Base-by-base conservation (phyloP, 2,797 vertebrate genomes). In the Pipistrellus nathusii region DNA sequence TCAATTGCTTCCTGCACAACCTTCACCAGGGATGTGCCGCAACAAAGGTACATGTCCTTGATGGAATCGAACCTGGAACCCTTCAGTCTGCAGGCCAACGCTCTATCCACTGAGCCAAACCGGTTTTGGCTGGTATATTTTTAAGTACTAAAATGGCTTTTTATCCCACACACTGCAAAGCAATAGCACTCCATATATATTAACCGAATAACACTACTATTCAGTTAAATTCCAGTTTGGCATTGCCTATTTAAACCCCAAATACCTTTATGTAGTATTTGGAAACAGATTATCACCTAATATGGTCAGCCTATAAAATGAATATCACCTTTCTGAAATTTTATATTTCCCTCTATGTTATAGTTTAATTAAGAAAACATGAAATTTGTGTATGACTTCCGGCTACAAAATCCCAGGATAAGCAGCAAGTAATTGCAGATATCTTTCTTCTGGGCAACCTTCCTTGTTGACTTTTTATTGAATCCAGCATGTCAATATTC, bases 301-400 rank as follows among this genome's bases (percentile, higher is more conserved):
- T 27, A 12, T 69, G 10, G 4, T 69, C 55, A 86, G 44, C 41
- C 4, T 55, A 9, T 62, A 21, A 91, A 84, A 48, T 53, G 21
- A 88, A 80, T 92, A 69, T 46, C 1, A 71, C 1, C 8, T 8
- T 23, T 69, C 38, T 78, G 21, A 73, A 55, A 71, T 21, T 10
- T 76, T 23, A 85, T 0, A 8, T 82, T 76, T 2, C 1, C 14
- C 10, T 81, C 10, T 27, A 71, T 57, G 21, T 41, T 59, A 72
- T 25, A 82, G 21, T n/a, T 86, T 66, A 93, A 46, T 32, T 78
- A 85, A 48, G 12, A 80, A 90, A 87, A 68, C 4, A 46, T 85
- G 12, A 72, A 57, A 71, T 48, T 55, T 32, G 14, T 81, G n/a
- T n/a, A 72, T 5, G 62, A 75, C 20, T 85, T 13, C 0, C 57